Percentiles rank a stretch among this genome's conserved stretches.
phyloP scores from a whole-genome alignment of 1,140 invertebrate genomes.

The Anthonomus grandis region DNA sequence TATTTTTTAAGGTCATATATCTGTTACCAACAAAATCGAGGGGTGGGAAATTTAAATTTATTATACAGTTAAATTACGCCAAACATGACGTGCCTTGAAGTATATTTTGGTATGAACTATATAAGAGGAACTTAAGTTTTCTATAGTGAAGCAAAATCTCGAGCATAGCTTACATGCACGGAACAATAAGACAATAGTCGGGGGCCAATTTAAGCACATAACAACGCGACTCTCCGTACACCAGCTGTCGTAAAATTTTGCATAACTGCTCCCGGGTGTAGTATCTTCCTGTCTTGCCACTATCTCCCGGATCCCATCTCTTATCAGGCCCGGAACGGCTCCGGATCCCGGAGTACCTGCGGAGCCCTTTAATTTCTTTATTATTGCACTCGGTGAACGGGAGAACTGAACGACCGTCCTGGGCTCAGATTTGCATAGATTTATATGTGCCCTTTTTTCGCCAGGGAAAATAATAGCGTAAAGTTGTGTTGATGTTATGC shows the following conservation, averaged over 20 bases:
- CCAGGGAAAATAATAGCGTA: too few relatives aligned
- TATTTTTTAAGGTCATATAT: too few relatives aligned
- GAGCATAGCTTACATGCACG: not conserved
- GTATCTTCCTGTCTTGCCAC: conserved; percentile 6
- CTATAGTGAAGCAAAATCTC: too few relatives aligned
- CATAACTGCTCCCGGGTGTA: conserved; percentile 21
- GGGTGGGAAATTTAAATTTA: too few relatives aligned
- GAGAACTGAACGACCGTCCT: conserved; percentile 14
- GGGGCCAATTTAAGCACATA: conserved; percentile 17
- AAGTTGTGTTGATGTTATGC: too few relatives aligned
- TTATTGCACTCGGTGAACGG: conserved; percentile 13
- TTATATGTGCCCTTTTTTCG: conserved; percentile 8
- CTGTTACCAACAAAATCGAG: too few relatives aligned
- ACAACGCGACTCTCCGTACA: conserved; percentile 14
- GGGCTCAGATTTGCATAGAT: conserved; percentile 20
- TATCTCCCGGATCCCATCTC: conserved; percentile 22
- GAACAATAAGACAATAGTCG: not conserved
- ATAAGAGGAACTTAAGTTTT: too few relatives aligned
- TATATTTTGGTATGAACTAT: too few relatives aligned
- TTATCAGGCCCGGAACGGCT: conserved; percentile 19
- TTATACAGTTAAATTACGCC: too few relatives aligned
- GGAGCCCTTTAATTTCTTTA: conserved; percentile 26
- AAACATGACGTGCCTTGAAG: too few relatives aligned
- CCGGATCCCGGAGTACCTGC: conserved; percentile 5
- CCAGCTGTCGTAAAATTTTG: conserved; percentile 20